Evolutionary conservation across 2,113 vertebrate species (phyloP), one percentile per base, ranked within the genome.

Genomic region (Argyrosomus japonicus): DNA sequence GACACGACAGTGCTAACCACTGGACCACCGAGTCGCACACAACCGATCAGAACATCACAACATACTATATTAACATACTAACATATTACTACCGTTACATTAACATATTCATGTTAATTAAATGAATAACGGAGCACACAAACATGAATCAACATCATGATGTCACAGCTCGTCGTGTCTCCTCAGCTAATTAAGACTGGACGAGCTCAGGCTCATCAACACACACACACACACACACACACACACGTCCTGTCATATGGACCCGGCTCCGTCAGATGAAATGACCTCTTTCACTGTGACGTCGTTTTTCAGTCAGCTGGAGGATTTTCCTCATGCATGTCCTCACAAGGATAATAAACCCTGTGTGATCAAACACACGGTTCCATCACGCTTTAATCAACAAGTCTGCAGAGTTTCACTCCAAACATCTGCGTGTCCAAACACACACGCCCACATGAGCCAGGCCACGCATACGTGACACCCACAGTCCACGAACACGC

Each of bases 331-430:
- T 61, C 7, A 63, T 84, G 63, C 25, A 18, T 74, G 81, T 81
- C 69, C 80, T 86, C 45, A 25, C 50, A 75, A 68, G 68, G 77
- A 83, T 63, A 68, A 67, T 57, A 18, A 81, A 61, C 27, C n/a
- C 58, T 36, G 32, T 29, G 29, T 29, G 29, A 21, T 10, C 58
- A 27, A 43, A 57, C 84, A 54, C 48, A 13, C 75, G 54, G 84
- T 76, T 75, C 76, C 68, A 18, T 67, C 19, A 57, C 48, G 68
- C 56, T 85, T 63, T 72, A 82, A 92, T 94, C 93, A 94, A 94
- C 92, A 94, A 94, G 93, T 94, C 91, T 75, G 32, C 23, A 19
- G 86, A 92, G 88, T 92, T 93, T 75, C 15, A 75, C 86, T 90
- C 69, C 76, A 36, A 36, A 36, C 32, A 40, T 45, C 51, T 70